A percentile compares a stretch with the other conserved stretches of the same genome.
Evolutionary conservation across 2,797 vertebrate genomes (phyloP).

Genomic region (Dallia pectoralis): DNA sequence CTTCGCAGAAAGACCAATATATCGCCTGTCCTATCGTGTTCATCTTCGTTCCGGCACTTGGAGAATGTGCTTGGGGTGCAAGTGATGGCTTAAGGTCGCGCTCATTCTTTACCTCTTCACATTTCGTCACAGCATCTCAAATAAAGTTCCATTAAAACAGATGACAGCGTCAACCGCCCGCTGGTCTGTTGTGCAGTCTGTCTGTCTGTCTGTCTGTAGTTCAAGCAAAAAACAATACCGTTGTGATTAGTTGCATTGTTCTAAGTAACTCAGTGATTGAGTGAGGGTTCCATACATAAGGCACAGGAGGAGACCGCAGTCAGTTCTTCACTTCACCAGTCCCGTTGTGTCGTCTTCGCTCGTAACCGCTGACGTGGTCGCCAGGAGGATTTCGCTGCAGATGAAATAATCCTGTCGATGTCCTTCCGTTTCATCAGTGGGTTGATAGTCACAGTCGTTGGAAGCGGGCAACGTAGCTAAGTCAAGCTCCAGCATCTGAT

Average conservation of each 20-base stretch:
- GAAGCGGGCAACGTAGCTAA: constrained; percentile 57
- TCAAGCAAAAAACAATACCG: constrained; percentile 92
- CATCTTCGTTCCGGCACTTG: constrained; percentile 73
- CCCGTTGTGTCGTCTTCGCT: constrained; percentile 91
- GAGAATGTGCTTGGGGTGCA: constrained; percentile 93
- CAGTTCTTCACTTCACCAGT: constrained; percentile 87
- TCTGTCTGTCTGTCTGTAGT: constrained; percentile 59
- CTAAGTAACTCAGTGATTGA: constrained; percentile 71
- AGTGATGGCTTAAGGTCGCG: constrained; percentile 95
- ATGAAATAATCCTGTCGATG: constrained; percentile 54
- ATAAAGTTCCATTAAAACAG: constrained; percentile 54
- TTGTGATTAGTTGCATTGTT: constrained; percentile 96
- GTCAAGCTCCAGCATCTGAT: constrained; percentile 44
- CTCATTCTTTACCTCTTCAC: constrained; percentile 61
- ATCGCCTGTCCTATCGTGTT: constrained; percentile 61
- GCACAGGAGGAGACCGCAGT: constrained; percentile 92
- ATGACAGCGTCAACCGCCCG: constrained; percentile 59
- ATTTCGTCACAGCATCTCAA: constrained; percentile 45
- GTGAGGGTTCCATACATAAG: constrained; percentile 98
- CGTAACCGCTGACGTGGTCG: constrained; percentile 80
- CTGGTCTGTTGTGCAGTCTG: constrained; percentile 51
- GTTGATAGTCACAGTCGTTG: constrained; percentile 72
- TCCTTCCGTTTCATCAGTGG: constrained; percentile 56
- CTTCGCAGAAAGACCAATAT: constrained; percentile 67
- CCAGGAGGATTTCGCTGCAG: constrained; percentile 69